phyloP scores from a whole-genome alignment of 2,797 vertebrate genomes.

The Odontamblyopus rebecca region DNA sequence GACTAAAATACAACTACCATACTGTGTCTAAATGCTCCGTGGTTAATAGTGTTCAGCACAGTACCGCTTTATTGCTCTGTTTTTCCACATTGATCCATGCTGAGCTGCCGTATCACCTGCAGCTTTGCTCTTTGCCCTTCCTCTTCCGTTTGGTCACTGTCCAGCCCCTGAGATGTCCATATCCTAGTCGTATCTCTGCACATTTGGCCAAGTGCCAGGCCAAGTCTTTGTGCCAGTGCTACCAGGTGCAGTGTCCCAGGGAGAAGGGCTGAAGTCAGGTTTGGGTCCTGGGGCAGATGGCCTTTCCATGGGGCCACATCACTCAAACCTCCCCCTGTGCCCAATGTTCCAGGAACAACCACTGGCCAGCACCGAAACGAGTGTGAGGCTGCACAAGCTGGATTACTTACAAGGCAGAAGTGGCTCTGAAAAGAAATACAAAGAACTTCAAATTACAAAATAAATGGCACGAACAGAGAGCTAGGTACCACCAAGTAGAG shows the following conservation, averaged over 20 bases:
- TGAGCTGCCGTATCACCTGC: slow-evolving; percentile 31
- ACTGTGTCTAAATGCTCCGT: not conserved
- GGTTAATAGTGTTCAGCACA: not conserved
- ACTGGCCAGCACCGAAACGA: slow-evolving; percentile 10
- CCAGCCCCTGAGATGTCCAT: slow-evolving; percentile 55
- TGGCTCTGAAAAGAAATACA: no score
- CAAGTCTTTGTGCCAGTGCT: slow-evolving; percentile 51
- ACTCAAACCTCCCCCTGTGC: slow-evolving; percentile 39
- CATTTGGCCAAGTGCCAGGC: slow-evolving; percentile 55
- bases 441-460: no score
- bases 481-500: no score
- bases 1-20: not conserved
- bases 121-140: slow-evolving; percentile 60
- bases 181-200: slow-evolving; percentile 60
- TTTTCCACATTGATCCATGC: slow-evolving; percentile 1
- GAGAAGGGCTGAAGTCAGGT: slow-evolving; percentile 60
- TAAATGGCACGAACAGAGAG: no score
- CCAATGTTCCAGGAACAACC: slow-evolving; percentile 39
- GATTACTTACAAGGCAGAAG: not conserved
- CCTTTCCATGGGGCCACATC: slow-evolving; percentile 52
- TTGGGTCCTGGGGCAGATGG: slow-evolving; percentile 72
- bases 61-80: not conserved
- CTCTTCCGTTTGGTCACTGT: slow-evolving; percentile 60
- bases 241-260: slow-evolving; percentile 60
- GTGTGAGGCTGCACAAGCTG: not conserved